phyloP scores from a whole-genome alignment of 2,888 invertebrate species.

The Drosophila subquinaria region DNA sequence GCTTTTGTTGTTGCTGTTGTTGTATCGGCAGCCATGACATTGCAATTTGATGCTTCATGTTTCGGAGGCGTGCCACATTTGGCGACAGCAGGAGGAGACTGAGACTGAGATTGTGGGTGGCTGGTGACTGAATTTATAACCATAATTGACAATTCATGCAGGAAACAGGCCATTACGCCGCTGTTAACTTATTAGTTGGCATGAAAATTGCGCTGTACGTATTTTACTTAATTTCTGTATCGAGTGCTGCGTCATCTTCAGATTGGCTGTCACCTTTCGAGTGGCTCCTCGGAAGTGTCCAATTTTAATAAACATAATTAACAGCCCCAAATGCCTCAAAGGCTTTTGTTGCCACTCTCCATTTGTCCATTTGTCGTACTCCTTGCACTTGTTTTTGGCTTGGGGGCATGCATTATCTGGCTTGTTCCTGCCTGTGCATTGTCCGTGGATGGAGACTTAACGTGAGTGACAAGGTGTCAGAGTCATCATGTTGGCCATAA shows the following conservation, averaged over 20 bases:
- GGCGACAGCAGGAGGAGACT: not conserved
- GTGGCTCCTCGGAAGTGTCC: conserved; percentile 68
- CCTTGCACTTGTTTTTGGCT: conserved; percentile 20
- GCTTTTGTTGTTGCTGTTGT: conserved; percentile 25
- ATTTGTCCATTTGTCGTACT: not conserved
- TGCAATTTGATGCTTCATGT: conserved; percentile 44
- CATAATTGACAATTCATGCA: conserved; percentile 83
- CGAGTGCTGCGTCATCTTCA: conserved; percentile 64
- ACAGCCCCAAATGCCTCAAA: conserved; percentile 31
- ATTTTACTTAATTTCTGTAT: conserved; percentile 53
- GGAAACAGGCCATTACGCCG: conserved; percentile 83
- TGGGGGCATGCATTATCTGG: conserved; percentile 19
- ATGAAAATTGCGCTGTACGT: conserved; percentile 62
- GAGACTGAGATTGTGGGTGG: not conserved
- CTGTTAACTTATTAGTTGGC: conserved; percentile 81
- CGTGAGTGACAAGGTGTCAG: conserved; percentile 53
- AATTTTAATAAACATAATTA: conserved; percentile 72
- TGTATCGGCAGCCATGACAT: conserved; percentile 57
- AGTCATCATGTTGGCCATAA: conserved; percentile 47
- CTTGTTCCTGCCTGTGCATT: conserved; percentile 9
- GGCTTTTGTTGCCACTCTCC: not conserved
- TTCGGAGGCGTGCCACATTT: conserved; percentile 29
- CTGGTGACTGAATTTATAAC: not conserved
- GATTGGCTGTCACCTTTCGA: conserved; percentile 67
- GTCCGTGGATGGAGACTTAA: not conserved